These are phyloP conservation scores for Poecilia velifera DNA, from an alignment of 2,797 vertebrate genomes.

Conservation along the genomic window DNA sequence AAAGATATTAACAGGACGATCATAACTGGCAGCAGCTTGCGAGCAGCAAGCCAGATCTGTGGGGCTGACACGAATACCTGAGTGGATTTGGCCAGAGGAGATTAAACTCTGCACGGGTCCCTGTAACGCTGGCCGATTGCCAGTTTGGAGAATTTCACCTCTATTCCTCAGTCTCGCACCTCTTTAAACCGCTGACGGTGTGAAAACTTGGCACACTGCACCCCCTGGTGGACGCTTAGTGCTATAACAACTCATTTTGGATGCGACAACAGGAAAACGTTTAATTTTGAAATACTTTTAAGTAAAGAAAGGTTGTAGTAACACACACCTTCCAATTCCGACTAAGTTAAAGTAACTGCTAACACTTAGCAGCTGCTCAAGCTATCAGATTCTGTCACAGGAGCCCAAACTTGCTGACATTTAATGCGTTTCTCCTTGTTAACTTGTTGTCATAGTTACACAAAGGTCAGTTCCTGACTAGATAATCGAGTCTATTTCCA, in stretches of 20 bases:
- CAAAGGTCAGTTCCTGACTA: background rate
- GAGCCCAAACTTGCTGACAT: background rate
- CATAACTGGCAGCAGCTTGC: slow-evolving; percentile 23
- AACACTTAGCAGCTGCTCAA: background rate
- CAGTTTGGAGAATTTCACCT: slow-evolving; percentile 35
- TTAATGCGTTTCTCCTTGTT: background rate
- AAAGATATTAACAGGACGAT: slow-evolving; percentile 9
- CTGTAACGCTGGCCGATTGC: slow-evolving; percentile 28
- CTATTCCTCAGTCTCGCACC: slow-evolving; percentile 7
- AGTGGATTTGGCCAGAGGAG: slow-evolving; percentile 46
- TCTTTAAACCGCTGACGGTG: background rate
- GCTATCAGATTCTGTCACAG: background rate
- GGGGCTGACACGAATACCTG: slow-evolving; percentile 45
- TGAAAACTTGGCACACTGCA: slow-evolving; percentile 42
- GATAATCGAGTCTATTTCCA: background rate
- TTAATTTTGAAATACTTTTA: background rate
- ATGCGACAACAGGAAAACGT: background rate
- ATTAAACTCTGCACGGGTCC: slow-evolving; percentile 48
- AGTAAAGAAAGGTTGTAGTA: background rate
- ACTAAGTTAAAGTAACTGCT: background rate
- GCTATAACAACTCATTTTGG: slow-evolving; percentile 16
- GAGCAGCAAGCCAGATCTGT: slow-evolving; percentile 19
- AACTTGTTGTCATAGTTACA: background rate
- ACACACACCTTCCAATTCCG: background rate
- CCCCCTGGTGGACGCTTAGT: slow-evolving; percentile 69